phyloP scores from a whole-genome alignment of 2,888 invertebrate genomes.

The Congeria kusceri region DNA sequence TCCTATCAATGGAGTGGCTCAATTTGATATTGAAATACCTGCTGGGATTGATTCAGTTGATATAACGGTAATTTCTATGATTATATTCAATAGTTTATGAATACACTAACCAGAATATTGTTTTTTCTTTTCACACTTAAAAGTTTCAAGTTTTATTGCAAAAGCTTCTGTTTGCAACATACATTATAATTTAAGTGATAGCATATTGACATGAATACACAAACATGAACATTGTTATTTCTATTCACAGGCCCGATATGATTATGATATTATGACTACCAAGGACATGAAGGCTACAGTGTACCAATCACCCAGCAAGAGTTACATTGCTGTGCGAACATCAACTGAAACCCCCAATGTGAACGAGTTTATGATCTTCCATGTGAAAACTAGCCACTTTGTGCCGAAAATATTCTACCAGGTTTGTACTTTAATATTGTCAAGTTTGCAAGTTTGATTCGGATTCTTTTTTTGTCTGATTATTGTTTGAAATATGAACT shows the following conservation, averaged over 20 bases:
- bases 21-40: constrained; percentile 73
- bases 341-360: constrained; percentile 89
- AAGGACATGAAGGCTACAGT: constrained; percentile 72
- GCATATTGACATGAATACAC: no score
- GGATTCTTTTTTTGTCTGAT: no score
- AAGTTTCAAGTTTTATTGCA: no score
- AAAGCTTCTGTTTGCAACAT: no score
- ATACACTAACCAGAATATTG: no score
- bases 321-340: constrained; percentile 94
- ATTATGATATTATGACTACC: constrained; percentile 52
- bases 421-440: constrained; percentile 83
- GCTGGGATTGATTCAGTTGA: constrained; percentile 65
- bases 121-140: no score
- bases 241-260: constrained; percentile 58
- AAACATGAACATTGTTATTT: no score
- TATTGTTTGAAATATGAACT: no score
- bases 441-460: no score
- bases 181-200: no score
- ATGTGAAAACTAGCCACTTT: constrained; percentile 95
- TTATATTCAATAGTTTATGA: no score
- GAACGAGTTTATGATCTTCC: constrained; percentile 97
- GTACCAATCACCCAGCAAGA: constrained; percentile 93
- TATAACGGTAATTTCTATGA: constrained; percentile 67
- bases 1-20: constrained; percentile 80
- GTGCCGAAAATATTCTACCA: constrained; percentile 95